Base-by-base conservation (phyloP, 2,888 invertebrate genomes). In the Meliscaeva auricollis region DNA sequence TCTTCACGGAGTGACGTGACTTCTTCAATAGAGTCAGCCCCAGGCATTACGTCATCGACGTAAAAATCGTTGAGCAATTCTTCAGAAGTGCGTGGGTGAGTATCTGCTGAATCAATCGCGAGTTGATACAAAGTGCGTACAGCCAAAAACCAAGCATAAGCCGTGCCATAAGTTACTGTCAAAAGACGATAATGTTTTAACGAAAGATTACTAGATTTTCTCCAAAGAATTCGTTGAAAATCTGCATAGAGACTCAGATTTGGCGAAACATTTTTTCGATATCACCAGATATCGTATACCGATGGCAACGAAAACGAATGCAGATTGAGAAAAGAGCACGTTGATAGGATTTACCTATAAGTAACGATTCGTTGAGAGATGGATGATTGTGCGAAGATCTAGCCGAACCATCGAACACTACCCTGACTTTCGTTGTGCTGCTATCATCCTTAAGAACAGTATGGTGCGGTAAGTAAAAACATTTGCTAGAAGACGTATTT, bases 221-320 rank as follows among this genome's bases (percentile, higher is more conserved):
- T 73, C 69, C 78, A 88, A 8, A 81, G 32, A 48, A 87, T 80
- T 11, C 76, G 48, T 56, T 87, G 85, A 38, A 72, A 85, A 4
- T 73, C 52, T 1, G 64, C 15, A 58, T 79, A 11, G 60, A 20
- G 7, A 76, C 73, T 15, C 60, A 32, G 9, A 85, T 70, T 48
- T 78, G 66, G 9, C 77, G 87, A 50, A 70, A 79, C 76, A 81
- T 87, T 38, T 84, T 75, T 48, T 72, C 70, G n/a, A 85, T 73
- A 64, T 81, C 81, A 7, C 64, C 84, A 11, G 78, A 75, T 54
- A 84, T 6, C 1, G 77, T 70, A 50, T 50, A 82, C 6, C 52
- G 48, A 48, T 87, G 81, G 6, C 62, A 50, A 50, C 77, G 74
- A 54, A 81, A 78, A n/a, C n/a, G n/a, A n/a, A n/a, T n/a, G n/a